phyloP scores from a whole-genome alignment of 2,113 vertebrate genomes.

The Nestor notabilis region DNA sequence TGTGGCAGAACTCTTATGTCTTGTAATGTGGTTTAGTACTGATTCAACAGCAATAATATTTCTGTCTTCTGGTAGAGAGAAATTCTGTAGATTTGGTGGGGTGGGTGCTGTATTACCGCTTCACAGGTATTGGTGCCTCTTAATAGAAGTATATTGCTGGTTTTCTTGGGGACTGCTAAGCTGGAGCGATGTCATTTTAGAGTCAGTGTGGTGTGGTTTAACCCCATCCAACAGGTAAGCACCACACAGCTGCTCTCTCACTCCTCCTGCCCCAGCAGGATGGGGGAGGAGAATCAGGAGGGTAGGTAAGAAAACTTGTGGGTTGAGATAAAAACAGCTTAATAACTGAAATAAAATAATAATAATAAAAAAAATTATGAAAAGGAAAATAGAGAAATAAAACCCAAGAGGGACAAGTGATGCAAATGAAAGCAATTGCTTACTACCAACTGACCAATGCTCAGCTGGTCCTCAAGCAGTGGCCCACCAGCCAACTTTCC shows the following conservation, averaged over 20 bases:
- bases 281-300: not conserved
- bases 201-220: not conserved
- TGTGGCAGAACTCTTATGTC: not conserved
- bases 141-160: not conserved
- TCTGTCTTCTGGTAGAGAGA: not conserved
- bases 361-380: not conserved
- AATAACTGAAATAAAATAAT: not conserved
- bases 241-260: not conserved
- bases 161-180: not conserved
- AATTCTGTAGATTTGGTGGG: not conserved
- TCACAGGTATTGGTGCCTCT: not conserved
- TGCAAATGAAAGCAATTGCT: not conserved
- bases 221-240: not conserved
- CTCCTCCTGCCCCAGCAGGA: not conserved
- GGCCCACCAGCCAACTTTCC: not conserved
- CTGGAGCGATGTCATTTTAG: not conserved
- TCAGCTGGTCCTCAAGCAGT: not conserved
- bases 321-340: not conserved
- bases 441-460: not conserved
- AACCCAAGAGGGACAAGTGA: not conserved
- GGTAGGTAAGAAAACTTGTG: fast-evolving
- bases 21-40: not conserved
- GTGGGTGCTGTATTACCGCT: not conserved
- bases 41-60: not conserved
- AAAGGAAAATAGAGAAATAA: not conserved